Base-by-base conservation (phyloP, 2,888 invertebrate species). In the Hybos culiciformis region DNA sequence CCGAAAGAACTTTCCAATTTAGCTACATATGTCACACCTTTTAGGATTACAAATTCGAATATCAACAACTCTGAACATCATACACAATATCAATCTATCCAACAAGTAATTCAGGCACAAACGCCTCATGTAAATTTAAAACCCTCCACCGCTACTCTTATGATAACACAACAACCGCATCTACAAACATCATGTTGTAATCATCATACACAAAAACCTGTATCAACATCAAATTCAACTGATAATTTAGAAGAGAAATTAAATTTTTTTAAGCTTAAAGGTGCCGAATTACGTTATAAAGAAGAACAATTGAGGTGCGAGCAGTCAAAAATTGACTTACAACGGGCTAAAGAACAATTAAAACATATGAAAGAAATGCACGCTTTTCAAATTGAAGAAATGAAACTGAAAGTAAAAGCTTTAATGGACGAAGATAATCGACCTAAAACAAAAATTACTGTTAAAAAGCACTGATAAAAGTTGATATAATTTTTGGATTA, bases 401-500 rank as follows among this genome's bases (percentile, higher is more conserved):
- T 63, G 41, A 55, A 56, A 47, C 55, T 61, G 54, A 65, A 63
- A 50, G 57, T 65, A 44, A 62, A 59, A 46, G 59, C 62, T 37
- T 51, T 64, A 50, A 58, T 58, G 24, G 62, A 59, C 48, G 60
- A 62, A 49, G 62, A 62, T 47, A 62, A 61, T 36, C n/a, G n/a
- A n/a, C n/a, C n/a, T n/a, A n/a, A n/a, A n/a, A n/a, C n/a, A n/a
- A n/a, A n/a, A n/a, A n/a, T n/a, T n/a, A n/a, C n/a, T n/a, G n/a
- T n/a, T n/a, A n/a, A n/a, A n/a, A n/a, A n/a, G n/a, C n/a, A n/a
- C n/a, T n/a, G n/a, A n/a, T n/a, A n/a, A n/a, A n/a, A n/a, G n/a
- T n/a, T n/a, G n/a, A n/a, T n/a, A n/a, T n/a, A n/a, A n/a, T n/a
- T n/a, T n/a, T n/a, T n/a, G n/a, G n/a, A n/a, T n/a, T n/a, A n/a